Conservation (phyloP, 1,140 invertebrate genomes). For the Eupristina koningsbergeri region DNA sequence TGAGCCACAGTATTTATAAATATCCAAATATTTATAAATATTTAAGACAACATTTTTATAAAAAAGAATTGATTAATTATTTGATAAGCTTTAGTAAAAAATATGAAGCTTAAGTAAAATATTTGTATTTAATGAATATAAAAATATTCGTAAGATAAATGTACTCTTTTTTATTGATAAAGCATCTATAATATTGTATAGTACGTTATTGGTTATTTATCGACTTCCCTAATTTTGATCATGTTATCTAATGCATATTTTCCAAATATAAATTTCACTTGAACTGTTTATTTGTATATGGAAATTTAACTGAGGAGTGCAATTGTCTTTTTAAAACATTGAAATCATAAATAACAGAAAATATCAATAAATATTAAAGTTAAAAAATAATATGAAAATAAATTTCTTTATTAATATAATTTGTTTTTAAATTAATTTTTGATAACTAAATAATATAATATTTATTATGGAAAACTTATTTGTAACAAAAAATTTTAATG, state of each 20-base stretch:
- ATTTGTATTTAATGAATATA: background rate
- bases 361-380: background rate
- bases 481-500: background rate
- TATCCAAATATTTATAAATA: no score
- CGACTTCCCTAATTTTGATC: background rate
- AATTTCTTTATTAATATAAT: no score
- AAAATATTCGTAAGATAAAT: background rate
- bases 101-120: background rate
- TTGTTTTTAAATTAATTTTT: no score
- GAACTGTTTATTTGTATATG: background rate
- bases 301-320: background rate
- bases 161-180: background rate
- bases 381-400: no score
- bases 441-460: no score
- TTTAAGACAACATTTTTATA: no score
- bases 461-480: no score
- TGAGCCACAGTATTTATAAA: background rate
- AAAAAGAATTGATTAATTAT: background rate
- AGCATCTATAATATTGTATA: background rate
- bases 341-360: background rate
- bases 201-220: background rate
- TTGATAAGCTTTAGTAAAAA: background rate
- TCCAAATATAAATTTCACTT: background rate
- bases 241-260: background rate
- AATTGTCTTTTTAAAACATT: conserved; percentile 8